These are phyloP conservation scores for Latrodectus elegans DNA, from an alignment of 2,888 invertebrate genomes.

Conservation along the genomic window DNA sequence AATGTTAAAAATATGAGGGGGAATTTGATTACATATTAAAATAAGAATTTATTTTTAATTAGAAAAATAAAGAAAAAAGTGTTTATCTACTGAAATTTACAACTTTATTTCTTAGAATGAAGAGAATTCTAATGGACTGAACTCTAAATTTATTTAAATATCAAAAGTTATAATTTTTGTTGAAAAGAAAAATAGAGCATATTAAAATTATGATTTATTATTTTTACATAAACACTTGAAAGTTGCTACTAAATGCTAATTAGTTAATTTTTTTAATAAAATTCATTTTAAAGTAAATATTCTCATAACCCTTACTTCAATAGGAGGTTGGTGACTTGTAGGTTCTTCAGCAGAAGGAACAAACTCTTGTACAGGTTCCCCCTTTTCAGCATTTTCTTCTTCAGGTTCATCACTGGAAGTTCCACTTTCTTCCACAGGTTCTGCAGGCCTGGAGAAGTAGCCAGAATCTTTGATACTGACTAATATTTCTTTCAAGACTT, in stretches of 20 bases:
- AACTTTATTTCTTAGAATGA: no score
- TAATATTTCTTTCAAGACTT: slow-evolving; percentile 85
- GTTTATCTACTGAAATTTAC: no score
- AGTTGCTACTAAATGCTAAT: no score
- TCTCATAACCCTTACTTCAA: neutral
- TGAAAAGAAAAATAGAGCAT: neutral
- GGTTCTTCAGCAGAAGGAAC: neutral
- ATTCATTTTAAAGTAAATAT: neutral
- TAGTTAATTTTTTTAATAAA: neutral
- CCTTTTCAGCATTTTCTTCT: slow-evolving; percentile 71
- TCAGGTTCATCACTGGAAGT: slow-evolving; percentile 64
- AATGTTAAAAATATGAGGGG: no score
- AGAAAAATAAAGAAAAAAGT: no score
- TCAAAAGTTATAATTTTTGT: no score
- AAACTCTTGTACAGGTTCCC: neutral
- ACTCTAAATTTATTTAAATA: no score
- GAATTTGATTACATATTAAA: no score
- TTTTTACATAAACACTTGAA: neutral
- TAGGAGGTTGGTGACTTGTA: no score
- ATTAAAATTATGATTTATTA: neutral
- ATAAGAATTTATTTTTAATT: no score
- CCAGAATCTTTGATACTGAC: slow-evolving; percentile 86
- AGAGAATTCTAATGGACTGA: no score
- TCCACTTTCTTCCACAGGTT: slow-evolving; percentile 73
- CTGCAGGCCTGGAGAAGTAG: slow-evolving; percentile 83